phyloP scores from a whole-genome alignment of 2,797 vertebrate genomes.

The Pachyuromys duprasi region DNA sequence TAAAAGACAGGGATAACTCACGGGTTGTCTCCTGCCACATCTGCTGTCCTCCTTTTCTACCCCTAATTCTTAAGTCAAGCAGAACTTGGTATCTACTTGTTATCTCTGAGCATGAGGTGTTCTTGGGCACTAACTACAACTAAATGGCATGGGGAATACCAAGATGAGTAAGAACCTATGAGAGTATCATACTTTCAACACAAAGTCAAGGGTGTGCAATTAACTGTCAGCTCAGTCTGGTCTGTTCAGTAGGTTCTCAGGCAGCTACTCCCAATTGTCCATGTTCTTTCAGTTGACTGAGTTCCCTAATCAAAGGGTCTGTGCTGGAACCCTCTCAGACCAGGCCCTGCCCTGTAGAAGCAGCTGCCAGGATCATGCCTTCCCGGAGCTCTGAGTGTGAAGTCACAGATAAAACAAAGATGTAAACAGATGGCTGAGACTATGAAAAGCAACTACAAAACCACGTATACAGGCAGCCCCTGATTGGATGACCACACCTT shows the following conservation, averaged over 20 bases:
- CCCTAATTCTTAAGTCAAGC: conserved; percentile 27
- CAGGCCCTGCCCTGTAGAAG: neutral
- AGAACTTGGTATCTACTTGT: neutral
- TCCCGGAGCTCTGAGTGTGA: neutral
- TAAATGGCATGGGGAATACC: neutral
- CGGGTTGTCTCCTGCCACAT: neutral
- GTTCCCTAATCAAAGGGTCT: neutral
- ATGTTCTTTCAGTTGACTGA: neutral
- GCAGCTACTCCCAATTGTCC: neutral
- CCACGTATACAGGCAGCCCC: conserved; percentile 45
- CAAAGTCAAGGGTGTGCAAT: conserved; percentile 44
- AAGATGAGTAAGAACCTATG: conserved; percentile 44
- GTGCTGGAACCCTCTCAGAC: neutral
- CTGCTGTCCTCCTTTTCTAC: neutral
- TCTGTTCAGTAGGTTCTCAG: neutral
- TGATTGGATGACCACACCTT: conserved; percentile 42
- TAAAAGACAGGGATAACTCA: neutral
- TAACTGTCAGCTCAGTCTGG: neutral
- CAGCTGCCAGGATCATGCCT: conserved; percentile 37
- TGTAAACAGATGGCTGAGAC: neutral
- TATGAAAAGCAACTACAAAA: conserved; percentile 42
- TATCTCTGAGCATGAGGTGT: conserved; percentile 2
- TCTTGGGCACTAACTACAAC: neutral
- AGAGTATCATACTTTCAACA: conserved; percentile 66
- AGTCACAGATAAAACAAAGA: conserved; percentile 45